phyloP scores from a whole-genome alignment of 2,888 invertebrate species.

The Bimastos eiseni region DNA sequence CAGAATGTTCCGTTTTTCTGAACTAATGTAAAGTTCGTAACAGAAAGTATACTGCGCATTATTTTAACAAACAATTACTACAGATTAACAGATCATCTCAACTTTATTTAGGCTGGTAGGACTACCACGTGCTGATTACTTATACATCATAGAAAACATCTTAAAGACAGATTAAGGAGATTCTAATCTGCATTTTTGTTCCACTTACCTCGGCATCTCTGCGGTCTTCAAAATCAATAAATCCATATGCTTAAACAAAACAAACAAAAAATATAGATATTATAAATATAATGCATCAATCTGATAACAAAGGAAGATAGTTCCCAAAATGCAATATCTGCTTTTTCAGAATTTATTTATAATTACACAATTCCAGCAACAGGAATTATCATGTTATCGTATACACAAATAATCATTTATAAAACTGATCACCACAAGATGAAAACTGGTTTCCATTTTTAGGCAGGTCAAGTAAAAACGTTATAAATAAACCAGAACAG shows the following conservation, averaged over 20 bases:
- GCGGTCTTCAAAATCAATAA: slow-evolving; percentile 20
- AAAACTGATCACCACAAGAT: not conserved
- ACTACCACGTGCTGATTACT: not conserved
- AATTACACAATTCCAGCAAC: not conserved
- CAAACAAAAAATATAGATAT: not conserved
- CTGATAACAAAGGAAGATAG: no score
- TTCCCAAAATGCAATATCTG: no score
- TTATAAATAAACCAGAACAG: not conserved
- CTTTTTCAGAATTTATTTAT: not conserved
- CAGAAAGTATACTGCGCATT: not conserved
- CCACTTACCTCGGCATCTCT: slow-evolving; percentile 18
- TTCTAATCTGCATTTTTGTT: not conserved
- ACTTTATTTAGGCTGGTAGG: not conserved
- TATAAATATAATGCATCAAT: not conserved
- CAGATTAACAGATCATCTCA: not conserved
- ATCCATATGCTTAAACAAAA: slow-evolving; percentile 2
- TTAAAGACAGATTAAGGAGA: not conserved
- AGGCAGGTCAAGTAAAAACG: not conserved
- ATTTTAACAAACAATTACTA: not conserved
- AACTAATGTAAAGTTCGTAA: not conserved
- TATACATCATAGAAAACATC: not conserved
- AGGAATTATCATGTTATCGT: no score
- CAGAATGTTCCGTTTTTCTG: no score
- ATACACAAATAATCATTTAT: not conserved
- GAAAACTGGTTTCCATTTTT: not conserved